Conservation (phyloP, 2,797 vertebrate genomes). For the Neosilurus hyrtlii region DNA sequence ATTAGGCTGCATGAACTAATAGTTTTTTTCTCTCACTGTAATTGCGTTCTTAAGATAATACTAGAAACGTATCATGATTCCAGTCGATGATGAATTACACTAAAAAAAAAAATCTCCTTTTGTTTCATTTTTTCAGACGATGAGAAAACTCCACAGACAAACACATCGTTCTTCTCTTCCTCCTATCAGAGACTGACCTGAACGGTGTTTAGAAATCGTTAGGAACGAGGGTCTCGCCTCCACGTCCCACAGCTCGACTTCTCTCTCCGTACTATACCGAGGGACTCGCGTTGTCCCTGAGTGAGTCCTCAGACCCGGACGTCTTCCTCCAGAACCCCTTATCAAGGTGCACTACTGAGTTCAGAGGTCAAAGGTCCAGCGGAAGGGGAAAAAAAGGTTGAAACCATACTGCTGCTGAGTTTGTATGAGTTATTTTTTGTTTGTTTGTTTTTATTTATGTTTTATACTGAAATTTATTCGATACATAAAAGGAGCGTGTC, state of each 20-base stretch:
- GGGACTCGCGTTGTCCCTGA: not conserved
- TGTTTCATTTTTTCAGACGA: conserved; percentile 18
- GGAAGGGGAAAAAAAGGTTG: conserved; percentile 21
- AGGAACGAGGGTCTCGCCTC: not conserved
- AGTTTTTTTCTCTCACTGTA: too few species aligned
- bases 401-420: conserved; percentile 47
- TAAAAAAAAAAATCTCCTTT: not conserved
- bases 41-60: too few species aligned
- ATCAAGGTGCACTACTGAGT: conserved; percentile 41
- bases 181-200: conserved; percentile 18
- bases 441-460: not conserved
- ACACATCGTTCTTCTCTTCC: not conserved
- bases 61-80: not conserved
- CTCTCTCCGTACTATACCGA: not conserved
- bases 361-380: conserved; percentile 37
- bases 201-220: not conserved
- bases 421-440: not conserved
- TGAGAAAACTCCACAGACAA: conserved; percentile 21
- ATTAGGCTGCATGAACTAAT: too few species aligned
- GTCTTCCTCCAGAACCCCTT: conserved; percentile 27
- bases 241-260: not conserved
- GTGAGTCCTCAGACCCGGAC: not conserved
- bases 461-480: conserved; percentile 39
- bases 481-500: conserved; percentile 3
- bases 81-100: too few species aligned